Percentiles rank a stretch among this genome's conserved stretches.
phyloP scores from a whole-genome alignment of 2,888 invertebrate species.

The Tenthredo livida region DNA sequence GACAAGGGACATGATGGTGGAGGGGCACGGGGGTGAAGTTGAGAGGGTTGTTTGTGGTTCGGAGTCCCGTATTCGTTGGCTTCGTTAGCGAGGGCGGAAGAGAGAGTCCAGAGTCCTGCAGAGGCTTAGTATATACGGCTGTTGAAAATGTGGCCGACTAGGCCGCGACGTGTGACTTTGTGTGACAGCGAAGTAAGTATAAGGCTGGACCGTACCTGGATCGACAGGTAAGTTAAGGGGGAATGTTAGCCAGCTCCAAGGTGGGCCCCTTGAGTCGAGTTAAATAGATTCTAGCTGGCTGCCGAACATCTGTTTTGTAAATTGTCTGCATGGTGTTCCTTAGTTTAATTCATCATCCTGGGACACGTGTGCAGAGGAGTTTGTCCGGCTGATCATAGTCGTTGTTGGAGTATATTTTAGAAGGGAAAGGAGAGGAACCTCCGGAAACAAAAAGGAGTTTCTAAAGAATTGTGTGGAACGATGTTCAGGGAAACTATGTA shows the following conservation, averaged over 20 bases:
- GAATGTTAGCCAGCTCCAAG: neutral
- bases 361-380: conserved; percentile 9
- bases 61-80: conserved; percentile 65
- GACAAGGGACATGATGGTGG: conserved; percentile 32
- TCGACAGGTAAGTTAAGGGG: neutral
- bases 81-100: conserved; percentile 62
- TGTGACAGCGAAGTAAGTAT: conserved; percentile 4
- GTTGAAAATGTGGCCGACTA: conserved; percentile 21
- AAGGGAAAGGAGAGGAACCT: neutral
- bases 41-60: conserved; percentile 61
- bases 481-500: conserved; percentile 6
- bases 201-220: neutral
- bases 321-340: neutral
- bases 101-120: neutral
- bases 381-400: neutral
- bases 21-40: conserved; percentile 13
- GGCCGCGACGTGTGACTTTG: conserved; percentile 7
- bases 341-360: conserved; percentile 36
- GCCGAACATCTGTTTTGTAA: conserved; percentile 28
- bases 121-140: neutral
- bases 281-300: neutral
- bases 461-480: conserved; percentile 1
- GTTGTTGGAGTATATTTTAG: neutral
- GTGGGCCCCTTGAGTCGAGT: neutral
- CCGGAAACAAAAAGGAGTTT: conserved; percentile 18